Evolutionary conservation across 2,797 vertebrate species (phyloP), one percentile per base, ranked within the genome.

Genomic region (Tenualosa thibaudeaui): DNA sequence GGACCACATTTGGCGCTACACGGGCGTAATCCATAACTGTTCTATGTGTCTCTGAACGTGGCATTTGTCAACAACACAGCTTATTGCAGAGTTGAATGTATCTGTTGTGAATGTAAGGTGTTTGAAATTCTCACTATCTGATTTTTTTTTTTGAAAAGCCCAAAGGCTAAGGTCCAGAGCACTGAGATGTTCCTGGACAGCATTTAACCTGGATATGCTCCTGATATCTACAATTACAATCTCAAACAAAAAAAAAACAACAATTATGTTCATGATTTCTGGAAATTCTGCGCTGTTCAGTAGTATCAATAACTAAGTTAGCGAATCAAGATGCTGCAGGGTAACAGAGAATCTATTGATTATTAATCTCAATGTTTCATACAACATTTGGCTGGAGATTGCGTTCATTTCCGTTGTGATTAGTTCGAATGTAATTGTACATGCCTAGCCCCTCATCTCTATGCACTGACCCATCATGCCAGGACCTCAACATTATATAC

Each of bases 81-180:
- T 78, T 78, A 43, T 43, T 46, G 71, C 71, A 78, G 17, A 78
- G 37, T 78, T 78, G 71, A 78, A 78, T 78, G 71, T 78, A 78
- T 78, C 71, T 78, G 71, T 78, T 78, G 71, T 78, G 71, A 78
- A 78, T 78, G 71, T 78, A 78, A 78, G 71, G 71, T 78, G 37
- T 78, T 46, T 46, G 71, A 78, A 22, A 78, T 46, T 78, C 40
- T 78, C 71, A 78, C 40, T 78, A 40, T 46, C 40, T 78, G 37
- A 19, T 78, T 78, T 43, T 78, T 43, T 40, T 78, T 78, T 71
- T 40, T 71, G 31, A 17, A 78, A 22, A 46, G 71, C 71, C 40
- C 71, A 46, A 78, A 78, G 71, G 71, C 71, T 78, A 17, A 78
- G 17, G 40, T 78, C 40, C 40, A 78, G 43, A 56, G 43, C 2